Percentiles rank a stretch among this genome's conserved stretches.
Evolutionary conservation across 2,113 vertebrate species (phyloP).

Genomic region (Atrichornis clamosus): DNA sequence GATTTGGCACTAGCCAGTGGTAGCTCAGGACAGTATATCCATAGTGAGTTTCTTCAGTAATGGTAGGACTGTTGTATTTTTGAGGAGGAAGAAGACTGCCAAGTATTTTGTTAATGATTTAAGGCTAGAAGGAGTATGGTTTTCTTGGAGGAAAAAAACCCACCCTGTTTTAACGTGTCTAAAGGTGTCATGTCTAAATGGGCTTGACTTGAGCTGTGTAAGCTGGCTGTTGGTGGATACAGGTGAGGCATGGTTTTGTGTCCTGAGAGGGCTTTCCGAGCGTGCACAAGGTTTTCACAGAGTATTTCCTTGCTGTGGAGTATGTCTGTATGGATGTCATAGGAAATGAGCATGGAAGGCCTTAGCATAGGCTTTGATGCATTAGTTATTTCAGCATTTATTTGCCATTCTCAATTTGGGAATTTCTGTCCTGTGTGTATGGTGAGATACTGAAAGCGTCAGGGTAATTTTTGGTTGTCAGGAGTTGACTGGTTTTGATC

Average conservation of each 20-base stretch:
- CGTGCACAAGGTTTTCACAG: not conserved
- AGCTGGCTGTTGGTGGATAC: not conserved
- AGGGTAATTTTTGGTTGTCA: not conserved
- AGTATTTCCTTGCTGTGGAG: not conserved
- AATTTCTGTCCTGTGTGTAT: not conserved
- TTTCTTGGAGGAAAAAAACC: not conserved
- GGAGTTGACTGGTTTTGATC: not conserved
- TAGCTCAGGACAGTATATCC: not conserved
- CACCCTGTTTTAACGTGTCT: not conserved
- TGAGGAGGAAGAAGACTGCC: not conserved
- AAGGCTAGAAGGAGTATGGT: not conserved
- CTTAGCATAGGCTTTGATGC: not conserved
- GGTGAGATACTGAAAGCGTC: not conserved
- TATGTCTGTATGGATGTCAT: not conserved
- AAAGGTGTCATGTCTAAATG: not conserved
- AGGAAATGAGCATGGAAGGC: not conserved
- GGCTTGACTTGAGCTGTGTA: not conserved
- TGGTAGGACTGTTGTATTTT: not conserved
- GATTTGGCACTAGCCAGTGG: not conserved
- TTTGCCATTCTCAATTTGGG: not conserved
- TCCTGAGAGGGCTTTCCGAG: not conserved
- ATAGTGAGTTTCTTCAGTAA: not conserved
- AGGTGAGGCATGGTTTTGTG: rapidly evolving
- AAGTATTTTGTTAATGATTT: not conserved
- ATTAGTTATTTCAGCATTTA: not conserved